These are phyloP conservation scores for Gobionotothen gibberifrons DNA, from an alignment of 2,797 vertebrate genomes.

Conservation along the genomic window DNA sequence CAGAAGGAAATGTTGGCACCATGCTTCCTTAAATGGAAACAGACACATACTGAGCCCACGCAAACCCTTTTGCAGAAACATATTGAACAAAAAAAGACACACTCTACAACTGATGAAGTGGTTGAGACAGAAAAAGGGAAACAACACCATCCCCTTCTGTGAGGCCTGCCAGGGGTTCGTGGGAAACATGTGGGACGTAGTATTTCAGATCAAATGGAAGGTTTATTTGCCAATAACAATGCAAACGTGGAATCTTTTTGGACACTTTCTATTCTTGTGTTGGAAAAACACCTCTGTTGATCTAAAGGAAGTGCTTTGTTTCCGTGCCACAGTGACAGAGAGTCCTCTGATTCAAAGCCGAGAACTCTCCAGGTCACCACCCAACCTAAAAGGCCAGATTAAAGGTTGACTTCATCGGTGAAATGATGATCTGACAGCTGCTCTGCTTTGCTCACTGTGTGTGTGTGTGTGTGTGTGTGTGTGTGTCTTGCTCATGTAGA, in stretches of 20 bases:
- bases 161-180: constrained; percentile 9
- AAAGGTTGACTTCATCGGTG: constrained; percentile 49
- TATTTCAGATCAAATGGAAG: constrained; percentile 18
- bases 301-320: not conserved
- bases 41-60: constrained; percentile 2
- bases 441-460: constrained; percentile 35
- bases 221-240: constrained; percentile 32
- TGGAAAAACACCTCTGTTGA: not conserved
- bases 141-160: constrained; percentile 2
- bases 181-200: constrained; percentile 19
- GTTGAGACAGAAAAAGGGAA: constrained; percentile 14
- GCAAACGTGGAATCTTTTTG: not conserved
- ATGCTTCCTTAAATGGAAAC: not conserved
- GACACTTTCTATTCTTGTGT: not conserved
- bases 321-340: constrained; percentile 9
- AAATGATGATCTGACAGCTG: constrained; percentile 51
- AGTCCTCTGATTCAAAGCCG: no score
- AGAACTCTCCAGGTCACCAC: constrained; percentile 16
- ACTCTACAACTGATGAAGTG: constrained; percentile 5
- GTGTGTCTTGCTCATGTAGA: no score
- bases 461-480: constrained; percentile 23
- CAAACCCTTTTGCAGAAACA: not conserved
- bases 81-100: not conserved
- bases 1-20: constrained; percentile 2
- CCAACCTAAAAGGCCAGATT: constrained; percentile 30